Base-by-base conservation (phyloP, 2,888 invertebrate species). In the Julus scandinavius region DNA sequence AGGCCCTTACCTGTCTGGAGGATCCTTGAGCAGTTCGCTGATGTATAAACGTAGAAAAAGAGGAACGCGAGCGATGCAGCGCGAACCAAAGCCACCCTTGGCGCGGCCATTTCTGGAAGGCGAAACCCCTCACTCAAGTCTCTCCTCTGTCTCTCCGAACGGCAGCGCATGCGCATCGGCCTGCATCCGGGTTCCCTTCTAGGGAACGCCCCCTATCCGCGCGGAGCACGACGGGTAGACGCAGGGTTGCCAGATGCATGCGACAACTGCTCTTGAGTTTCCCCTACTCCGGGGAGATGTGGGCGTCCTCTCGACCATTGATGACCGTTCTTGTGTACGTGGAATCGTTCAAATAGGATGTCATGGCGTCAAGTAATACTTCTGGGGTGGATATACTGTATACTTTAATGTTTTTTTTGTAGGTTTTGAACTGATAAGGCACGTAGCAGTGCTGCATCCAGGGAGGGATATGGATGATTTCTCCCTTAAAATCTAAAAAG, bases 31-130 rank as follows among this genome's bases (percentile, higher is more conserved):
- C 58, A 58, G 58, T 17, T 58, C 17, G 58, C 58, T 15, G 17
- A 17, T 13, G 58, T 58, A 58, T 15, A 58, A 58, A 58, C 58
- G 58, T 58, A 58, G 58, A 58, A 58, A 58, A 58, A 17, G 58
- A 58, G 58, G 58, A 58, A 58, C 17, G 58, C 58, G 17, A 58
- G 17, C 50, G 50, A 50, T 13, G 50, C 9, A 7, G 13, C 50
- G 58, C 58, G 58, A 58, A 17, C 58, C 58, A 58, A 58, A 58
- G 58, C 58, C 58, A 15, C 58, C 58, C 58, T 58, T 58, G 17
- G 58, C 15, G 58, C 58, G 58, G 58, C 58, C 58, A 58, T 58
- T 58, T 58, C 58, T 58, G 58, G 58, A 58, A 58, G 58, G 58
- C 58, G 58, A 58, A 58, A 5, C 58, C 58, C 58, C 58, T 58